These are phyloP conservation scores for Triplophysa rosa DNA, from an alignment of 2,113 vertebrate species.

Conservation along the genomic window DNA sequence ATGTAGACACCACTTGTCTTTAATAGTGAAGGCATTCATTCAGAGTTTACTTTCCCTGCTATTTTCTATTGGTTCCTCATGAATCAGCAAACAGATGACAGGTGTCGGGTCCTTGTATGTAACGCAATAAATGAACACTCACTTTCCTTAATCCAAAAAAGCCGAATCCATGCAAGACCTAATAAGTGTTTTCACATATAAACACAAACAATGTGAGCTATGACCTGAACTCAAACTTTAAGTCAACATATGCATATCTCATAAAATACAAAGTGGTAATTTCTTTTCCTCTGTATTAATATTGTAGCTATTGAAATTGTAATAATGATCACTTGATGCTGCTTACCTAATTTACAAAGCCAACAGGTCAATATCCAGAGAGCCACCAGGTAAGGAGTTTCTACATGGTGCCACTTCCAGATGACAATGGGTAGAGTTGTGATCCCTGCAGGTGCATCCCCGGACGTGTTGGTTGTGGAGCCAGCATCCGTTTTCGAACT, in stretches of 20 bases:
- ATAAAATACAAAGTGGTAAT: no score
- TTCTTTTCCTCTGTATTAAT: no score
- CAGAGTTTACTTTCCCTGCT: not conserved
- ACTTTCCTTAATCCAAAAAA: no score
- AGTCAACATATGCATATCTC: no score
- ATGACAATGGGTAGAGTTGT: conserved; percentile 73
- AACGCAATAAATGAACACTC: no score
- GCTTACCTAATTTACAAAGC: conserved; percentile 77
- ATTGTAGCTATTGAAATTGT: no score
- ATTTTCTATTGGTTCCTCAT: not conserved
- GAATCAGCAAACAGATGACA: not conserved
- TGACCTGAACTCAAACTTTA: no score
- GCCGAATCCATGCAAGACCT: no score
- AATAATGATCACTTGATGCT: no score
- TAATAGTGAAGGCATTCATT: not conserved
- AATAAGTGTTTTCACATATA: no score
- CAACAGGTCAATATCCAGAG: conserved; percentile 76
- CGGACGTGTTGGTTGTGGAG: not conserved
- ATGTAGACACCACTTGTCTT: not conserved
- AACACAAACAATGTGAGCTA: no score
- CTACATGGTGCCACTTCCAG: conserved; percentile 74
- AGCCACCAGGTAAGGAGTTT: conserved; percentile 68
- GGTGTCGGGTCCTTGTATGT: not conserved
- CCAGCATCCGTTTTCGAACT: fast-evolving
- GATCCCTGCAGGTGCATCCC: conserved; percentile 40